phyloP scores from a whole-genome alignment of 2,888 invertebrate species.

The Exephanes ischioxanthus region DNA sequence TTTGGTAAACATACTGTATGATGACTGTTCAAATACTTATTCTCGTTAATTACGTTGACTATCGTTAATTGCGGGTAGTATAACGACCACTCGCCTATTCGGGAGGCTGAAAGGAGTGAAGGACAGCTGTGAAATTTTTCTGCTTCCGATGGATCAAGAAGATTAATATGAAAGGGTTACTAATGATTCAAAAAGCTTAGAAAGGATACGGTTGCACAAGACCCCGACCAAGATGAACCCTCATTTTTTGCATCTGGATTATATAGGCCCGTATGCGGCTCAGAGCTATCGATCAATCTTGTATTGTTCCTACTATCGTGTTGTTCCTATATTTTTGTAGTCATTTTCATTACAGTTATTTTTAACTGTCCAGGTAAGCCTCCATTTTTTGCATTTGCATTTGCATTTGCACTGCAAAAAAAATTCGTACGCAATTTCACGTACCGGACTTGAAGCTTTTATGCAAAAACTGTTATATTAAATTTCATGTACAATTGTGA shows the following conservation, averaged over 20 bases:
- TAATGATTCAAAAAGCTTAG: not conserved
- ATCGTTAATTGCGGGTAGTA: not conserved
- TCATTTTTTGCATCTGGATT: not conserved
- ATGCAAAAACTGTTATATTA: no score
- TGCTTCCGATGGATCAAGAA: not conserved
- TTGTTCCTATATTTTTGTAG: no score
- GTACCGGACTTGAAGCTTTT: no score
- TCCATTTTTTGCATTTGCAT: no score
- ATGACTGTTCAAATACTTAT: not conserved
- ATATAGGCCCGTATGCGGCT: not conserved
- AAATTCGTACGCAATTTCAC: no score
- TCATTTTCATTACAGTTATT: no score
- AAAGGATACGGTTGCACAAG: not conserved
- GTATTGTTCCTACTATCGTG: not conserved
- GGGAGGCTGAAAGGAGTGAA: not conserved
- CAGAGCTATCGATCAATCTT: not conserved
- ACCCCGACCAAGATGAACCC: not conserved
- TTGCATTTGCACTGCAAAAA: no score
- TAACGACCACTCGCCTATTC: not conserved
- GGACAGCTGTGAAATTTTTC: not conserved
- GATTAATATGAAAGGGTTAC: not conserved
- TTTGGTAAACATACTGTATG: not conserved
- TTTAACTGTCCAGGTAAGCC: no score
- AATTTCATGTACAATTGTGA: no score
- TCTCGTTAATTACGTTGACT: not conserved